Evolutionary conservation across 2,113 vertebrate genomes (phyloP), one percentile per base, ranked within the genome.

Genomic region (Spea multiplicata): DNA sequence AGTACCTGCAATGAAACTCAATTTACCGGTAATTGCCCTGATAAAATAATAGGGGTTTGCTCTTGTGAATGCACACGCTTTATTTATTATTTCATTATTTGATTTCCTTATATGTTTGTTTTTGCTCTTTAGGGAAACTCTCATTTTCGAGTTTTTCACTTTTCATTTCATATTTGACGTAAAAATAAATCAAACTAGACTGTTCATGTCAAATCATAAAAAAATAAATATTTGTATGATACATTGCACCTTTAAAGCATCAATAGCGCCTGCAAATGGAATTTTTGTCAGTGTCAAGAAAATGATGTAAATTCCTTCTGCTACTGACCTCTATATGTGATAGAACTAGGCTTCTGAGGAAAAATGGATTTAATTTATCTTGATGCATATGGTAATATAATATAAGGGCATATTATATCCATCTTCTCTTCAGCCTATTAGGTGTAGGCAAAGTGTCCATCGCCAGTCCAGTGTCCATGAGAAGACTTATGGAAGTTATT

Each of bases 131-230:
- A 45, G 72, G 83, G 76, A 82, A 70, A 81, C 53, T 16, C 79
- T 86, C 83, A 82, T 86, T 88, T 88, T 85, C 85, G 85, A 87
- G 82, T 81, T 49, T 47, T 83, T 85, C 84, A 73, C 82, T 88
- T 87, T 85, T 83, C 73, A 81, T 88, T 88, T 86, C 82, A 81
- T 82, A 78, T 52, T 78, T 57, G 80, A 82, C 55, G 84, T 86
- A 84, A 85, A 84, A 83, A 84, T 86, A 87, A 87, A 89, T 89
- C 87, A 88, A 85, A 84, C 80, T 82, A 84, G 86, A 81, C 75
- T 78, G 78, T 81, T 85, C 49, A 84, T 75, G 52, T 82, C n/a
- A 52, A 55, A 66, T 75, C 74, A 74, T 78, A 71, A 79, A 8
- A 71, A 80, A 8, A 81, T 83, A 83, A 82, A n/a, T 74, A 81